These are phyloP conservation scores for Drosophila pseudotalamancana DNA, from an alignment of 2,888 invertebrate genomes.

Conservation along the genomic window DNA sequence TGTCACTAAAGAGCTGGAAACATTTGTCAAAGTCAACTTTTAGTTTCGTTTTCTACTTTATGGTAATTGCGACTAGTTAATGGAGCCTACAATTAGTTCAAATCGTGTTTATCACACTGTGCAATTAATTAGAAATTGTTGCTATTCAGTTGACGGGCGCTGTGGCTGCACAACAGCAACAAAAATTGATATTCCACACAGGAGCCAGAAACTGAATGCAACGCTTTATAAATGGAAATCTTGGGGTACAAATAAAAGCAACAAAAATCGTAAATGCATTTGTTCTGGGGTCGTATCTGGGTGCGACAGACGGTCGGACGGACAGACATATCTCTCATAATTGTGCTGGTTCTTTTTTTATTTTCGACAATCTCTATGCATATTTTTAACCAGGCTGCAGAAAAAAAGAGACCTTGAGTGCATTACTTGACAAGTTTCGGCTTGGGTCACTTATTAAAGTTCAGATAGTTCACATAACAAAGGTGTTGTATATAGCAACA, in stretches of 20 bases:
- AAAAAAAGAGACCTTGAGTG: slow-evolving; percentile 20
- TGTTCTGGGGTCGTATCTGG: slow-evolving; percentile 40
- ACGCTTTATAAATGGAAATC: slow-evolving; percentile 15
- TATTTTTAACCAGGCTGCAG: slow-evolving; percentile 27
- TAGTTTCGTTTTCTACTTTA: no score
- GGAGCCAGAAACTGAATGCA: slow-evolving; percentile 28
- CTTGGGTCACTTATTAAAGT: not conserved
- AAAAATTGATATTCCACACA: slow-evolving; percentile 11
- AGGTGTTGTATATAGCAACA: not conserved
- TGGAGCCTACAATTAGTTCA: slow-evolving; percentile 50
- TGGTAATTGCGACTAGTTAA: slow-evolving; percentile 63
- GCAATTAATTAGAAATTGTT: slow-evolving; percentile 27
- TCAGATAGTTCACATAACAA: not conserved
- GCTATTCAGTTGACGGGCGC: slow-evolving; percentile 15
- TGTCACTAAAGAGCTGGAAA: slow-evolving; percentile 43
- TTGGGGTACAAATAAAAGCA: not conserved
- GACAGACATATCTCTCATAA: no score
- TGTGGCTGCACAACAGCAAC: slow-evolving; percentile 18
- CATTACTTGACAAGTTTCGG: not conserved
- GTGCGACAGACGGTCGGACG: slow-evolving; percentile 40
- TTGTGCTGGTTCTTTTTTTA: slow-evolving; percentile 20
- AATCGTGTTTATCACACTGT: slow-evolving; percentile 1
- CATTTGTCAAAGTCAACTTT: slow-evolving; percentile 68
- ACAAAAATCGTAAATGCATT: slow-evolving; percentile 22
- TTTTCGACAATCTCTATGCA: slow-evolving; percentile 20